phyloP scores from a whole-genome alignment of 2,888 invertebrate genomes.

The Agrilus cyanescens region DNA sequence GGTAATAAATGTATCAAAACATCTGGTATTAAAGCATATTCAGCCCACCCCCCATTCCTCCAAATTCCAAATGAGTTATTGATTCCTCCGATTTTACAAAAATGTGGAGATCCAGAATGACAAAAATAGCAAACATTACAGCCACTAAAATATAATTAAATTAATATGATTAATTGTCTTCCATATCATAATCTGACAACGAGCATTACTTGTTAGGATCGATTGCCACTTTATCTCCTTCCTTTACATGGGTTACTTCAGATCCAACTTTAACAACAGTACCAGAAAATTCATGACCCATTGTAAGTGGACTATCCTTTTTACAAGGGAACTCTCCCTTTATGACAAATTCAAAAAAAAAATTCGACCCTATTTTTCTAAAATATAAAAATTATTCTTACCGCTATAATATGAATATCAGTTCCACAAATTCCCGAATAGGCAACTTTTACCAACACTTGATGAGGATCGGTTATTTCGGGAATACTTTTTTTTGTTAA shows the following conservation, averaged over 20 bases:
- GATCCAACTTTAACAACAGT: conserved; percentile 44
- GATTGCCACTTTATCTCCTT: conserved; percentile 54
- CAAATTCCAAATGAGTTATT: conserved; percentile 54
- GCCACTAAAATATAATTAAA: conserved; percentile 33
- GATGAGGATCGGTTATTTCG: conserved; percentile 33
- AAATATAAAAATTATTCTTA: conserved; percentile 26
- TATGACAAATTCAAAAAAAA: background rate
- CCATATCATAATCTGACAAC: too few relatives aligned
- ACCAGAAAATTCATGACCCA: conserved; percentile 62
- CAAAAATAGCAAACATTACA: conserved; percentile 52
- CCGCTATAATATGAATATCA: conserved; percentile 59
- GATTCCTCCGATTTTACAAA: conserved; percentile 47
- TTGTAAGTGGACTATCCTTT: conserved; percentile 39
- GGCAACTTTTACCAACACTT: conserved; percentile 53
- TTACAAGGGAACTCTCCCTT: conserved; percentile 58
- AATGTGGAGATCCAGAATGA: conserved; percentile 51
- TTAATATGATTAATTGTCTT: background rate
- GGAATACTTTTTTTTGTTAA: conserved; percentile 40
- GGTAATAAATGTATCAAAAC: conserved; percentile 48
- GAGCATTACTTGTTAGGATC: conserved; percentile 51
- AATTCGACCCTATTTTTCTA: too few relatives aligned
- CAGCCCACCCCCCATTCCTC: conserved; percentile 57
- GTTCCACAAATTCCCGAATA: conserved; percentile 63
- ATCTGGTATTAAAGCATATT: conserved; percentile 49
- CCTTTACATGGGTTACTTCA: conserved; percentile 42